phyloP scores from a whole-genome alignment of 2,888 invertebrate species.

The Doris montereyensis region DNA sequence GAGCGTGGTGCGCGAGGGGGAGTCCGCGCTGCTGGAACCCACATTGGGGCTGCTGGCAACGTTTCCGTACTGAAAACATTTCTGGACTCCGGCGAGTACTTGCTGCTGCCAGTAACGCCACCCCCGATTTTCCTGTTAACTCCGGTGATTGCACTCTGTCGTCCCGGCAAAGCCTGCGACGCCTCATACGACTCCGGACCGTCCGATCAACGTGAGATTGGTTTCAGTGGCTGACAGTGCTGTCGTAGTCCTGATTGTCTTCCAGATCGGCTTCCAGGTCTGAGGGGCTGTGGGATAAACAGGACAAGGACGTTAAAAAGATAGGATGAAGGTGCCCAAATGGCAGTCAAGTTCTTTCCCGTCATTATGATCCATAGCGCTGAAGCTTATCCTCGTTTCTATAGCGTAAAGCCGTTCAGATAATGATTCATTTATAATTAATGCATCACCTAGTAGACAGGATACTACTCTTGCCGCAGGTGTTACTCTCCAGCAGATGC shows the following conservation, averaged over 20 bases:
- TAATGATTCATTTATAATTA: too few relatives aligned
- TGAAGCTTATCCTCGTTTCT: too few relatives aligned
- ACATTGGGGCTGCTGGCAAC: constrained; percentile 39
- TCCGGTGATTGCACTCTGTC: constrained; percentile 10
- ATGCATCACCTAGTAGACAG: too few relatives aligned
- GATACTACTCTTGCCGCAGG: too few relatives aligned
- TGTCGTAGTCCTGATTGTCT: constrained; percentile 77
- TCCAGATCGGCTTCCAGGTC: constrained; percentile 79
- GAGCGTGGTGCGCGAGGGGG: constrained; percentile 46
- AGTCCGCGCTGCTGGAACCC: constrained; percentile 48
- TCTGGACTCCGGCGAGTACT: constrained; percentile 49
- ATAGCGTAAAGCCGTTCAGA: too few relatives aligned
- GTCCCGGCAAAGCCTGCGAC: constrained; percentile 38
- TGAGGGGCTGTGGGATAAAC: constrained; percentile 74
- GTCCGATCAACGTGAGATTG: constrained; percentile 66
- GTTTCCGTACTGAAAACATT: constrained; percentile 38
- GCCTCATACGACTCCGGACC: constrained; percentile 56
- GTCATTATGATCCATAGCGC: too few relatives aligned
- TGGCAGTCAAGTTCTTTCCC: too few relatives aligned
- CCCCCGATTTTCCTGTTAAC: neutral
- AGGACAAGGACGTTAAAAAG: too few relatives aligned
- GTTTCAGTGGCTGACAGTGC: constrained; percentile 74
- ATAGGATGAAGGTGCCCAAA: too few relatives aligned
- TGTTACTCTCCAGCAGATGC: too few relatives aligned
- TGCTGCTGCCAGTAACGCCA: neutral